Base-by-base conservation (phyloP, 2,797 vertebrate genomes). In the Mastacembelus armatus region DNA sequence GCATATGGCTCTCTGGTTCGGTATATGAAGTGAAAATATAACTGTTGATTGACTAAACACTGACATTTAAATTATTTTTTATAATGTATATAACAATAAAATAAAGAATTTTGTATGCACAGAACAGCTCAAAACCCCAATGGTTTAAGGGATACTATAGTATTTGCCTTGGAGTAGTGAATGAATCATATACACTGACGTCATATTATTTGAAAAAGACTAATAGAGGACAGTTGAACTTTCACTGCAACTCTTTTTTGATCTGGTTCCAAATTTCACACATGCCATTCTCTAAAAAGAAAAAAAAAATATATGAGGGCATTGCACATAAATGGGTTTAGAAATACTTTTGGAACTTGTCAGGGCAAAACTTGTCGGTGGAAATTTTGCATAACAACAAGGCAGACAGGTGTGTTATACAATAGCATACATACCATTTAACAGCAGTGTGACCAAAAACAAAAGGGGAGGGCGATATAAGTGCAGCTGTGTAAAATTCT, bases 201-300 rank as follows among this genome's bases (percentile, higher is more conserved):
- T 14, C 3, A 16, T 29, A 2, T 11, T 11, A 15, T 24, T 12
- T 10, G 32, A 5, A 33, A 50, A 66, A 29, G 1, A 7, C 5
- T 3, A 10, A 22, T 0, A 8, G 0, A 2, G 1, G 21, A 21
- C 7, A 8, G 11, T 4, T 9, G 18, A 10, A n/a, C 1, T 1
- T 32, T n/a, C n/a, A n/a, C n/a, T n/a, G n/a, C 9, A 40, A 21
- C 15, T 24, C n/a, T 10, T 39, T 21, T 30, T 36, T 54, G 2
- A 65, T 11, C 14, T 8, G 3, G 1, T 38, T 15, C 5, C 21
- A 44, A 3, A 0, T 21, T 50, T 11, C 7, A 33, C 0, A 10
- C 5, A 8, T 10, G 12, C 22, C 7, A n/a, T 1, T 10, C 3
- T 15, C 27, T 18, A 0, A 0, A 16, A 15, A 2, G 47, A 1